Evolutionary conservation across 1,140 invertebrate species (phyloP).

Genomic region (Drosophila mojavensis): DNA sequence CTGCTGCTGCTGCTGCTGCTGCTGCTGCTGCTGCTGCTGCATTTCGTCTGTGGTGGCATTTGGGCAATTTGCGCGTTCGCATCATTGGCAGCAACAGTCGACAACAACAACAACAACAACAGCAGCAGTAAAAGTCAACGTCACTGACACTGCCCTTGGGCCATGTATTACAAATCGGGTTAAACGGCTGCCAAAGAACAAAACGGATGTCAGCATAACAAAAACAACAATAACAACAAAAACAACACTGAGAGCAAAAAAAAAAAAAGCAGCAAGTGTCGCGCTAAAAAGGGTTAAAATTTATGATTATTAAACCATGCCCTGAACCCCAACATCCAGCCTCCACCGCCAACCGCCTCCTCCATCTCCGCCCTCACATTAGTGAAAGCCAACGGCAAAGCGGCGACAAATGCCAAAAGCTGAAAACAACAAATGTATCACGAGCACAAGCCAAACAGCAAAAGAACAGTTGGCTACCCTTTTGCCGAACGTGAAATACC

Average conservation of each 20-base stretch:
- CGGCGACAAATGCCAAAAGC: conserved; percentile 32
- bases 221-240: conserved; percentile 19
- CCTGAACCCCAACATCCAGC: conserved; percentile 15
- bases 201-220: conserved; percentile 70
- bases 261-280: conserved; percentile 41
- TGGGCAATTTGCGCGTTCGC: conserved; percentile 28
- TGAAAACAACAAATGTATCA: conserved; percentile 56
- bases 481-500: not conserved
- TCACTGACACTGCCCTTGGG: conserved; percentile 57
- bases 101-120: conserved; percentile 4
- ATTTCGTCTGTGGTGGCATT: conserved; percentile 30
- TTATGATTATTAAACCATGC: conserved; percentile 78
- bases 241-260: not conserved
- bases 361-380: not conserved
- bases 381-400: conserved; percentile 40
- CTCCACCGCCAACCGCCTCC: not conserved
- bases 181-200: conserved; percentile 58
- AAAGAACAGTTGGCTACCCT: not conserved
- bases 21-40: conserved; percentile 15
- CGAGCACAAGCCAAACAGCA: conserved; percentile 22
- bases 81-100: conserved; percentile 8
- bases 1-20: not conserved
- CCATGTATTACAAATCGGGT: conserved; percentile 56
- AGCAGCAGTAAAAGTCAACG: conserved; percentile 15
- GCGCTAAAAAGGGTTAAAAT: conserved; percentile 73